A percentile compares a stretch with the other conserved stretches of the same genome.
phyloP scores from a whole-genome alignment of 2,797 vertebrate genomes.

The Acipenser oxyrinchus region DNA sequence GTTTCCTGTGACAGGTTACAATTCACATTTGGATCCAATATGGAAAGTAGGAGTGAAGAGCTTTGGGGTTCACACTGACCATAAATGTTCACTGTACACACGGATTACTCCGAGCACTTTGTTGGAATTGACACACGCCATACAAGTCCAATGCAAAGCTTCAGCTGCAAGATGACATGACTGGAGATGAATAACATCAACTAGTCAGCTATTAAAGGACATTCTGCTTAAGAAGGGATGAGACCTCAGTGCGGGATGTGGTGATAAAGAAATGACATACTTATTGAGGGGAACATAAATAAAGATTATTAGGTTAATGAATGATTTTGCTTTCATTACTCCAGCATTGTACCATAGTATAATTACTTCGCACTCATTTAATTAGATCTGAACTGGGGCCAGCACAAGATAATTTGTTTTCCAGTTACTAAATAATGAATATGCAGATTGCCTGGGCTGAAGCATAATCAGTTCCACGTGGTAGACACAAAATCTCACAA shows the following conservation, averaged over 20 bases:
- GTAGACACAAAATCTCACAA: slow-evolving; percentile 53
- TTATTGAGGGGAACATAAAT: slow-evolving; percentile 80
- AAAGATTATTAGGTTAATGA: slow-evolving; percentile 95
- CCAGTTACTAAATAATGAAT: slow-evolving; percentile 89
- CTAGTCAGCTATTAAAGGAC: too few species aligned
- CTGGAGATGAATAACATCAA: too few species aligned
- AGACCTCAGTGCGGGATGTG: slow-evolving; percentile 42
- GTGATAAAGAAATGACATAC: slow-evolving; percentile 75
- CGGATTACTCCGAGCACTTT: too few species aligned
- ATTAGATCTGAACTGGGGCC: slow-evolving; percentile 94
- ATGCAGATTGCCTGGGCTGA: slow-evolving; percentile 84
- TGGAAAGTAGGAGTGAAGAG: too few species aligned
- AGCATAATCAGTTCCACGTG: slow-evolving; percentile 73
- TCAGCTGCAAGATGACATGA: too few species aligned
- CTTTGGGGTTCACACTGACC: too few species aligned
- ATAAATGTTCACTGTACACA: too few species aligned
- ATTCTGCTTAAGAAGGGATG: too few species aligned
- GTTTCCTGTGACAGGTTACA: too few species aligned
- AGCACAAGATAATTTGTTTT: slow-evolving; percentile 97
- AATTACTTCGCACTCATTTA: slow-evolving; percentile 88
- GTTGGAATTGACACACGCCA: too few species aligned
- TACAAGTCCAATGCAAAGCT: too few species aligned
- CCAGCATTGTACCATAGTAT: slow-evolving; percentile 84
- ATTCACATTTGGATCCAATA: too few species aligned
- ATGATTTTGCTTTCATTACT: slow-evolving; percentile 97